Base-by-base conservation (phyloP, 2,113 vertebrate species). In the Pelecanoides urinatrix region DNA sequence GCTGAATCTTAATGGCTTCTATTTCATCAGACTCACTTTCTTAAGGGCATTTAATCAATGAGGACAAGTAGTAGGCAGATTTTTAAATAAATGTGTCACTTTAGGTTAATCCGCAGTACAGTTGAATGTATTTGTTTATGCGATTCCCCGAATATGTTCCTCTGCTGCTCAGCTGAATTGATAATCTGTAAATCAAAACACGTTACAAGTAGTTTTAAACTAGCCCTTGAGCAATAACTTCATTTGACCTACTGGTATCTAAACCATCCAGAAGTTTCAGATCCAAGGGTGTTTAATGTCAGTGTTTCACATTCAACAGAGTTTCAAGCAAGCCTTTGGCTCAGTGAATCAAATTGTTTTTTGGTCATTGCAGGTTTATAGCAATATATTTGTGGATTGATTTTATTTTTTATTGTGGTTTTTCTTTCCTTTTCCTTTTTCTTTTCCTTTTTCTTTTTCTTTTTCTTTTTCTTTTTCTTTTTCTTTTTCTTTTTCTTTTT, bases 81-180 rank as follows among this genome's bases (percentile, higher is more conserved):
- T 98, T 98, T 98, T 98, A 98, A 98, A 98, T 98, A 98, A 98
- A 98, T 97, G 96, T 98, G 97, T 98, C 98, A 98, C 97, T 98
- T 98, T 97, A 97, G 97, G 96, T 98, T 98, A 98, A 98, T 98
- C 97, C 19, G 50, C 96, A 97, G 94, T 95, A 94, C 67, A 94
- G 97, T 75, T 90, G 94, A 98, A 98, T 88, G 86, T 97, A 97
- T 98, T 98, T 98, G 98, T 98, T 98, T 98, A 98, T 97, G 97
- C 6, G 2, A 83, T 97, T 97, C 89, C 77, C 95, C 13, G 80
- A 97, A 98, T 98, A 98, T 96, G 93, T 93, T 97, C 97, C 86
- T 96, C 72, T 91, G 90, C 92, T 97, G 96, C 96, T 97, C 97
- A 95, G 96, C 86, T 97, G 96, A 98, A 98, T 97, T 97, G 97